These are phyloP conservation scores for Sinocyclocheilus anshuiensis DNA, from an alignment of 2,113 vertebrate genomes.

Conservation along the genomic window DNA sequence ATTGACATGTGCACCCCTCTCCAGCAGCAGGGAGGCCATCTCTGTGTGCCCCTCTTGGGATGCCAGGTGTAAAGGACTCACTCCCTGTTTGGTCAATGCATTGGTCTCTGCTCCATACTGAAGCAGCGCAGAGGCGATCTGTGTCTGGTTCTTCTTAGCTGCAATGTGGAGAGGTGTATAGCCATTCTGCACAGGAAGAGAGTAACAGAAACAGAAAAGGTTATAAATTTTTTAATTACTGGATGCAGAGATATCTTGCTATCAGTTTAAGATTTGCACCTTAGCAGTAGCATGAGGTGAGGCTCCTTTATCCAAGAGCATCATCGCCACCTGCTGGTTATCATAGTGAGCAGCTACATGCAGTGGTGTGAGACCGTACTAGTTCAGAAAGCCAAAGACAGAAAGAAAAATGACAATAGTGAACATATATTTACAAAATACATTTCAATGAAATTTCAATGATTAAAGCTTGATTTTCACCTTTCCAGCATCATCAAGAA, in stretches of 20 bases:
- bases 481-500: slow-evolving; percentile 89
- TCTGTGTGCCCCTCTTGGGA: slow-evolving; percentile 92
- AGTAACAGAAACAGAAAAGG: slow-evolving; percentile 19
- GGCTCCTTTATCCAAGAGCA: slow-evolving; percentile 95
- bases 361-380: slow-evolving; percentile 96
- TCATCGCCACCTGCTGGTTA: slow-evolving; percentile 95
- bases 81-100: slow-evolving; percentile 90
- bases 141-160: slow-evolving; percentile 95
- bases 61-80: slow-evolving; percentile 91
- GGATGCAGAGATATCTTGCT: background rate
- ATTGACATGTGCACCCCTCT: slow-evolving; percentile 86
- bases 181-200: slow-evolving; percentile 81
- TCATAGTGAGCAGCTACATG: slow-evolving; percentile 99
- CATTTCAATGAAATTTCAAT: background rate
- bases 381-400: slow-evolving; percentile 63
- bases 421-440: background rate
- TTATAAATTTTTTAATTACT: background rate
- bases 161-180: slow-evolving; percentile 96
- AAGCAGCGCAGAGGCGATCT: slow-evolving; percentile 85
- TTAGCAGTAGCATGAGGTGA: slow-evolving; percentile 93
- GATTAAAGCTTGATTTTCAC: slow-evolving; percentile 67
- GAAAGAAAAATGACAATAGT: background rate
- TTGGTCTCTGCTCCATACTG: slow-evolving; percentile 89
- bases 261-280: slow-evolving; percentile 68
- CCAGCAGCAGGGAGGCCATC: slow-evolving; percentile 88